These are phyloP conservation scores for Tetramorium bicarinatum DNA, from an alignment of 2,888 invertebrate species.

Conservation along the genomic window DNA sequence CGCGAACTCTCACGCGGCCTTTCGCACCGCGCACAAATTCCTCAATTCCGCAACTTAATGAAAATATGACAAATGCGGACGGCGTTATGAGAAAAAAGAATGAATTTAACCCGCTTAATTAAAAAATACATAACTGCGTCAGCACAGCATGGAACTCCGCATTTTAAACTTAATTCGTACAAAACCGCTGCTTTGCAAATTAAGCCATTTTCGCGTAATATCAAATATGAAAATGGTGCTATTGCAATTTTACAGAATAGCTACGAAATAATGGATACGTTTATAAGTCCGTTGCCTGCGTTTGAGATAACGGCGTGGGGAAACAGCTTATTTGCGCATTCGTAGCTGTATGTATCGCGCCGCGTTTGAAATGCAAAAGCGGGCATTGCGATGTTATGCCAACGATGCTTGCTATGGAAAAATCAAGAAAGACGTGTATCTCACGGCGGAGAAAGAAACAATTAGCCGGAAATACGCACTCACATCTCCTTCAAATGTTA, in stretches of 20 bases:
- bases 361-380: conserved; percentile 14
- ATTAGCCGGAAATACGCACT: background rate
- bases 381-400: background rate
- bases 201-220: background rate
- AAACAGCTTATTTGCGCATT: conserved; percentile 24
- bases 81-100: background rate
- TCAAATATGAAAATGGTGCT: conserved; percentile 4
- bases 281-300: background rate
- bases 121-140: background rate
- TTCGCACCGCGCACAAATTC: background rate
- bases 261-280: background rate
- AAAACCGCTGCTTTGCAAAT: background rate
- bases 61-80: background rate
- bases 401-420: background rate
- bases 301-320: background rate
- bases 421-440: background rate
- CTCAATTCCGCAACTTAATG: conserved; percentile 8
- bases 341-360: background rate
- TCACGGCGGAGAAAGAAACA: background rate
- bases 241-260: conserved; percentile 3
- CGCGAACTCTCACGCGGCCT: conserved; percentile 1
- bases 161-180: conserved; percentile 19
- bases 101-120: conserved; percentile 14
- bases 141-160: background rate
- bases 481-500: background rate